Base-by-base conservation (phyloP, 1,140 invertebrate species). In the Tetramorium alpestre region DNA sequence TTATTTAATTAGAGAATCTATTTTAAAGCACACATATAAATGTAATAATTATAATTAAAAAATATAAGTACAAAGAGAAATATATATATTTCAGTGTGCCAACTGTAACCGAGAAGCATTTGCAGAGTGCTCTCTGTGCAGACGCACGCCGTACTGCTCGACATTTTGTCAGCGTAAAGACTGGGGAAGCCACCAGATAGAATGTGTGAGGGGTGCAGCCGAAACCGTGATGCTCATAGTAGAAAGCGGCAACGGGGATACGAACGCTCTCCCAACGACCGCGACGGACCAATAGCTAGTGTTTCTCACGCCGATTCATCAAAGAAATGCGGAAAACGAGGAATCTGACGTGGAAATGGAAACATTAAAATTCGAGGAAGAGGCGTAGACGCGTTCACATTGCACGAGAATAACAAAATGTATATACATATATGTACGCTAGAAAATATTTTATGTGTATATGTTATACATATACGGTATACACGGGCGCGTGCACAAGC, bases 121-220 rank as follows among this genome's bases (percentile, higher is more conserved):
- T 77, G 97, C 98, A 0, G 98, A 98, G 93, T 98, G 98, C 94
- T 98, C 98, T 0, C 94, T 98, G 44, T 98, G 98, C 92, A 96
- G 98, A 62, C 96, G 97, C 73, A 98, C 98, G 3, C 98, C 97
- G 47, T 98, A 98, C 91, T 98, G 98, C 93, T 98, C 98, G 3
- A 97, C 97, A 18, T 98, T 98, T 94, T 98, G 98, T 94, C 98
- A 98, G 94, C 96, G 97, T 69, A 98, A 98, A 95, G 98, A 98
- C 94, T 98, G 98, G 98, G 96, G 96, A 33, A 96, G 97, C 38
- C 98, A 98, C 94, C 98, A 98, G 93, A 97, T 98, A 56, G 97
- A 98, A 93, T 98, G 98, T 94, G 97, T 97, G 33, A 96, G 97
- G 60, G 96, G 96, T 33, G 96, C 97, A 18, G 93, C 96, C 0